phyloP scores from a whole-genome alignment of 2,797 vertebrate genomes.

The Rousettus madagascariensis region DNA sequence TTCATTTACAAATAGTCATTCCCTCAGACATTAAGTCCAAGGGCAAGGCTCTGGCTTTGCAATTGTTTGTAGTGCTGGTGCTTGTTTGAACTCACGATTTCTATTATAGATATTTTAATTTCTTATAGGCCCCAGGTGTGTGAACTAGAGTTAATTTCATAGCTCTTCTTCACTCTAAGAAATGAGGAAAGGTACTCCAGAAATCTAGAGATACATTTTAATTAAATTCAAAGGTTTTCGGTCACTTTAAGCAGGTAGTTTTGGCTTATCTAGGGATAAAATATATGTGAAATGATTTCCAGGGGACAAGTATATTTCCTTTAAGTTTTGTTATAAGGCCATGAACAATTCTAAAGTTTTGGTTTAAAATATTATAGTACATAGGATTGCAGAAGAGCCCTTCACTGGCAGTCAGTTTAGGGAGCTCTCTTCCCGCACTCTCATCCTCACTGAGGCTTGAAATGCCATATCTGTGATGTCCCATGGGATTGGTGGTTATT shows the following conservation, averaged over 20 bases:
- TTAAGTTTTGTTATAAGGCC: conserved; percentile 24
- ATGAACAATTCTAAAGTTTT: conserved; percentile 8
- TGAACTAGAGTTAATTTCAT: not conserved
- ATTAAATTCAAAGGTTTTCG: conserved; percentile 29
- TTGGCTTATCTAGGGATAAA: conserved; percentile 30
- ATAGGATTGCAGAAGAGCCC: not conserved
- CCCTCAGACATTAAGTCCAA: not conserved
- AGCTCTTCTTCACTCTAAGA: not conserved
- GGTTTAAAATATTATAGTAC: not conserved
- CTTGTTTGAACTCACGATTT: conserved; percentile 27
- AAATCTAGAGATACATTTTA: not conserved
- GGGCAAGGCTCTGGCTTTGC: conserved; percentile 31
- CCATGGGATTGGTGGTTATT: not conserved
- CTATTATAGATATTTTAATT: not conserved
- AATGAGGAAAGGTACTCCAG: not conserved
- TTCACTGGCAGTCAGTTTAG: not conserved
- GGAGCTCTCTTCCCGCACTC: conserved; percentile 14
- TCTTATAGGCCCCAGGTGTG: not conserved
- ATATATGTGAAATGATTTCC: conserved; percentile 42
- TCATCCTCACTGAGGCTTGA: conserved; percentile 53
- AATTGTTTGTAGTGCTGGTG: not conserved
- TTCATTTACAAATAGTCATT: conserved; percentile 28
- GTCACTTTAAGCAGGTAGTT: conserved; percentile 17
- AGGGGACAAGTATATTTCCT: conserved; percentile 51
- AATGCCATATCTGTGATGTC: conserved; percentile 4